Base-by-base conservation (phyloP, 2,113 vertebrate genomes). In the Aptenodytes patagonicus region DNA sequence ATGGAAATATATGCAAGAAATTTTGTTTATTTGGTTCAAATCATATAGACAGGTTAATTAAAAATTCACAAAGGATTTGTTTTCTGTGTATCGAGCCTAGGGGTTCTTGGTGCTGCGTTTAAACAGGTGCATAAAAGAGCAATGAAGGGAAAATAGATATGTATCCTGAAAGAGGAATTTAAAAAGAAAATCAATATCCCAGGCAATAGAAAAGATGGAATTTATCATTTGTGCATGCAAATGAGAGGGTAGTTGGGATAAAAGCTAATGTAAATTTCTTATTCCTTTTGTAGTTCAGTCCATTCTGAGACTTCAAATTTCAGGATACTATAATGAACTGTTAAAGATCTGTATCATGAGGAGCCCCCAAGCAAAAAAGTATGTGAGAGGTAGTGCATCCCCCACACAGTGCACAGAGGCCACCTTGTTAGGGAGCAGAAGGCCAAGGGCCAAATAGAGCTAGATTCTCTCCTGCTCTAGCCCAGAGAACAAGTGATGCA, bases 1-100 rank as follows among this genome's bases (percentile, higher is more conserved):
- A 90, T 88, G 85, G 32, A 96, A 98, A 98, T 83, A 76, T 68
- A 94, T 92, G 86, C 86, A 93, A 93, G 81, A 91, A 90, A 72
- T 89, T 92, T 79, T 92, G 83, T 96, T 97, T 95, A 93, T 94
- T 95, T 13, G 1, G 42, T 95, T 94, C 93, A 89, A 94, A 95
- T 85, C 78, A 83, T 87, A 91, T 32, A 89, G 96, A 95, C 77
- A 94, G 85, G 85, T 84, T 97, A 96, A 97, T 97, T 97, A 95
- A 97, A 95, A 96, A 94, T 96, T 94, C 92, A 93, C 79, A 96
- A 93, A 93, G 75, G 57, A 69, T 92, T 93, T 97, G 80, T 83
- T 92, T 97, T 89, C 72, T 92, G 18, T 84, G 52, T 89, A 87
- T 90, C 81, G 92, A 89, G 90, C 87, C 90, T 89, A 94, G 44